Evolutionary conservation across 2,797 vertebrate species (phyloP), one percentile per base, ranked within the genome.

Genomic region (Mastacembelus armatus): DNA sequence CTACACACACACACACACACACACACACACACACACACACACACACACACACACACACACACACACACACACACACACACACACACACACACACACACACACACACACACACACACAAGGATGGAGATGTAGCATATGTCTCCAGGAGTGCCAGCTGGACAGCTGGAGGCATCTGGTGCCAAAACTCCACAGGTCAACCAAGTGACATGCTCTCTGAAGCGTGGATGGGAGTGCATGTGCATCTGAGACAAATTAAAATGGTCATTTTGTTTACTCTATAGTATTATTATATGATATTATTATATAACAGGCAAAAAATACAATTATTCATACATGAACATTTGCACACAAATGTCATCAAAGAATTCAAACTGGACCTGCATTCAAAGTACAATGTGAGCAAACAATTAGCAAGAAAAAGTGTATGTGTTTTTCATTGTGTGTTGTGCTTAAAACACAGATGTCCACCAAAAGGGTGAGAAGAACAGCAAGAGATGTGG

Each of bases 111-210:
- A 66, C 40, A 55, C 54, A 71, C 38, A 55, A 16, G 22, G 47
- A 49, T 65, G 65, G 86, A 91, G 78, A 82, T 64, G 70, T 74
- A 91, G 80, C 93, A 92, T 92, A 93, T 93, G 93, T 86, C 86
- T 90, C 85, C 85, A 85, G 81, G 44, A 68, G 87, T 84, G 88
- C 88, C 92, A 94, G 89, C 92, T 92, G 92, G 90, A 91, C 92
- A 94, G 89, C 92, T 92, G 92, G 90, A 91, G 86, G 92, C 92
- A 90, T 90, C 87, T 91, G 89, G 85, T 92, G 91, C 87, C 91
- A 91, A 86, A 90, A 90, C 90, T 92, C 88, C 78, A 92, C 91
- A 90, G 92, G 92, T 94, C 92, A 90, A 87, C 56, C 66, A 80
- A 90, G 84, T 90, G 87, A 91, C 88, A 92, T 80, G 77, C 80